phyloP scores from a whole-genome alignment of 1,140 invertebrate genomes.

The Dendroctonus valens region DNA sequence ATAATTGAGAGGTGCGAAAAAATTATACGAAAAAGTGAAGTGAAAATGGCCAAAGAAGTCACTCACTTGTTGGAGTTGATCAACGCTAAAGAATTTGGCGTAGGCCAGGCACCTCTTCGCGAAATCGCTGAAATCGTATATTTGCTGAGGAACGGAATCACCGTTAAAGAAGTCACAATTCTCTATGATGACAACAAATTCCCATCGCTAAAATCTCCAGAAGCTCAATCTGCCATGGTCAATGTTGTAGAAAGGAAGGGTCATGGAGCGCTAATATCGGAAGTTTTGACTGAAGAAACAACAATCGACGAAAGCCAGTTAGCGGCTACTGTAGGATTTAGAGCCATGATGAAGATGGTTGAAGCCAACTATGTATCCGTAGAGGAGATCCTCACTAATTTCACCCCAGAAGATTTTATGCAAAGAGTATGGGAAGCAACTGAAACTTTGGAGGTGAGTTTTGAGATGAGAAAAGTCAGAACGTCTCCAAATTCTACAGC shows the following conservation, averaged over 20 bases:
- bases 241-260: constrained; percentile 79
- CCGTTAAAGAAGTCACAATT: constrained; percentile 72
- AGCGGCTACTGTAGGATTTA: constrained; percentile 75
- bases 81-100: constrained; percentile 74
- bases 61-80: constrained; percentile 71
- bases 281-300: constrained; percentile 76
- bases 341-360: constrained; percentile 81
- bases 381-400: constrained; percentile 78
- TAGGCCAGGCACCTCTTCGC: constrained; percentile 70
- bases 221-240: constrained; percentile 77
- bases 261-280: constrained; percentile 72
- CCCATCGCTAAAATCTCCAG: constrained; percentile 70
- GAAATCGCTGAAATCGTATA: constrained; percentile 80
- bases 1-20: constrained; percentile 59
- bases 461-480: background rate
- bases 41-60: constrained; percentile 67
- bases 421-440: constrained; percentile 72
- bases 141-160: constrained; percentile 70
- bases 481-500: too few relatives aligned
- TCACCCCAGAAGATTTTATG: constrained; percentile 78
- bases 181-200: constrained; percentile 76
- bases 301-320: constrained; percentile 70
- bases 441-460: constrained; percentile 61
- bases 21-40: constrained; percentile 59
- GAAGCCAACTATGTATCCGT: constrained; percentile 75